phyloP scores from a whole-genome alignment of 2,113 vertebrate species.

The Arenaria interpres region DNA sequence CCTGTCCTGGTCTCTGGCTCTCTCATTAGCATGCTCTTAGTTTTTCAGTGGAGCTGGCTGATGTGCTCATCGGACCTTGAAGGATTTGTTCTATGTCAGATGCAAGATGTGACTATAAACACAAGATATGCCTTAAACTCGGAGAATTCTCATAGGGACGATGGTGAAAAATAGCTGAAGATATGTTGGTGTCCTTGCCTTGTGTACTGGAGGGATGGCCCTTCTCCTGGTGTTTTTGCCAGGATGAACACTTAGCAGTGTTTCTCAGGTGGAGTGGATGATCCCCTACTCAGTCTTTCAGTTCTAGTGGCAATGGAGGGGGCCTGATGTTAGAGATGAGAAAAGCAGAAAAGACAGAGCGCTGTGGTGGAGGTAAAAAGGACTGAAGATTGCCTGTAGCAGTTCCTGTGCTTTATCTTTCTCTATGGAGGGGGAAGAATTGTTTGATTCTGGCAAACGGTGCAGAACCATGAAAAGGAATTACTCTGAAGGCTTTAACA shows the following conservation, averaged over 20 bases:
- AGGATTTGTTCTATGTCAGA: not conserved
- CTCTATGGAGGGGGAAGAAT: not conserved
- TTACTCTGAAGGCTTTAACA: not conserved
- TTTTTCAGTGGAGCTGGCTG: not conserved
- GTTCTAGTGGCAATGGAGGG: not conserved
- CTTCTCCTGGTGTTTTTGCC: not conserved
- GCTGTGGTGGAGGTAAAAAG: not conserved
- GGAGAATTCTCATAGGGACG: fast-evolving
- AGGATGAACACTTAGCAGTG: not conserved
- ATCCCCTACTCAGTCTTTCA: not conserved
- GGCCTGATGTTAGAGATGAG: not conserved
- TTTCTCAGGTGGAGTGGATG: not conserved
- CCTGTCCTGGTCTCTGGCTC: not conserved
- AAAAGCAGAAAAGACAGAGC: not conserved
- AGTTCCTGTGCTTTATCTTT: not conserved
- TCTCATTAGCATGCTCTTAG: not conserved
- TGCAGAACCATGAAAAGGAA: not conserved
- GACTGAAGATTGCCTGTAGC: not conserved
- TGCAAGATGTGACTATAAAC: not conserved
- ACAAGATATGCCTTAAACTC: not conserved
- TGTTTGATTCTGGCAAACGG: not conserved
- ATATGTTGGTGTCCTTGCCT: not conserved
- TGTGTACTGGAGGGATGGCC: fast-evolving
- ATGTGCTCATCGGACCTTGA: constrained; percentile 17
- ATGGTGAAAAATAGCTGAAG: not conserved